These are phyloP conservation scores for Bagarius yarrelli DNA, from an alignment of 2,113 vertebrate genomes.

Conservation along the genomic window DNA sequence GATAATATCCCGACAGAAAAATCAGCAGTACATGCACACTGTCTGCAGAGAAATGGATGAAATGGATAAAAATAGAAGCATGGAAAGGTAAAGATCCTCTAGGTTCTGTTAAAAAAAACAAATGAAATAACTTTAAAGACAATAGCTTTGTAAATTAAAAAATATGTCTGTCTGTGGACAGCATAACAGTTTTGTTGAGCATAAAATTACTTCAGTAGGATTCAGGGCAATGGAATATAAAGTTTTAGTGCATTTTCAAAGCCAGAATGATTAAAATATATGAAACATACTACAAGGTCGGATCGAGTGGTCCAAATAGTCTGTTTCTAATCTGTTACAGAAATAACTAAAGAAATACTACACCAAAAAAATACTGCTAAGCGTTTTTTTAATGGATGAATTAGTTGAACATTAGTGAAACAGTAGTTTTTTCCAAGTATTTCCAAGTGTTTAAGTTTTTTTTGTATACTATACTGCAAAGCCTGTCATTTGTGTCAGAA, in stretches of 20 bases:
- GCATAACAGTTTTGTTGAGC: not conserved
- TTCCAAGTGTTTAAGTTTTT: no score
- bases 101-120: slow-evolving; percentile 42
- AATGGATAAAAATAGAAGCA: slow-evolving; percentile 8
- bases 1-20: slow-evolving; percentile 50
- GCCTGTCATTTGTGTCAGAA: no score
- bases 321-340: not conserved
- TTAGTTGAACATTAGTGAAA: no score
- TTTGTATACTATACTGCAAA: no score
- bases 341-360: no score
- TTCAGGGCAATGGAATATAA: slow-evolving; percentile 16
- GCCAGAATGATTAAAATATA: not conserved
- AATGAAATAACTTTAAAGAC: slow-evolving; percentile 10
- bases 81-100: slow-evolving; percentile 26
- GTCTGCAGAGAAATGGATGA: slow-evolving; percentile 16
- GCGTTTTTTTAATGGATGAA: no score
- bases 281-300: not conserved
- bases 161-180: slow-evolving; percentile 2
- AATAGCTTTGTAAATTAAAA: not conserved
- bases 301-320: not conserved
- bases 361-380: no score
- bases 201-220: slow-evolving; percentile 12
- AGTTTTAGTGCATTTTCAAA: not conserved
- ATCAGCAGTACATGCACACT: slow-evolving; percentile 18
- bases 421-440: no score